Percentiles rank a stretch among this genome's conserved stretches.
Conservation (phyloP, 1,140 invertebrate genomes). For the Zaprionus davidi region DNA sequence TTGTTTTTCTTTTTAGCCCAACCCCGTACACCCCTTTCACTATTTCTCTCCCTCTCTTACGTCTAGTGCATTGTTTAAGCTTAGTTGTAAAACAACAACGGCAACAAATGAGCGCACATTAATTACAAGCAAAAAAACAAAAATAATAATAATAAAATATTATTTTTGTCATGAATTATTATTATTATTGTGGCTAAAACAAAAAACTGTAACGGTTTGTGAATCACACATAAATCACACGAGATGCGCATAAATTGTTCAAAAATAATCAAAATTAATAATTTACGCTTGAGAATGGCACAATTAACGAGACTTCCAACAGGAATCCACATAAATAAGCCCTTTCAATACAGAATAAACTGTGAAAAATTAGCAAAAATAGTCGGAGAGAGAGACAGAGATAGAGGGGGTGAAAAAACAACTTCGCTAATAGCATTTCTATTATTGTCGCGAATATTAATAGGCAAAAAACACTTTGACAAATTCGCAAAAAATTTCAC, state of each 20-base stretch:
- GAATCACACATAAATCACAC: slow-evolving; percentile 63
- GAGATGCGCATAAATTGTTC: slow-evolving; percentile 50
- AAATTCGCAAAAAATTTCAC: slow-evolving; percentile 61
- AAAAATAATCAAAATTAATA: slow-evolving; percentile 57
- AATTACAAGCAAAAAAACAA: slow-evolving; percentile 62
- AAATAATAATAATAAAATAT: slow-evolving; percentile 36
- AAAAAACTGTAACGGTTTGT: slow-evolving; percentile 75
- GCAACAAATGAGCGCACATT: slow-evolving; percentile 71
- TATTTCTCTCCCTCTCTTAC: slow-evolving; percentile 9
- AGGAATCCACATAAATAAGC: slow-evolving; percentile 42
- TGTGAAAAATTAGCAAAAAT: slow-evolving; percentile 27
- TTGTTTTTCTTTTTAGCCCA: slow-evolving; percentile 7
- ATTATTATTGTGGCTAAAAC: slow-evolving; percentile 54
- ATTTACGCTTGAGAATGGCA: slow-evolving; percentile 54
- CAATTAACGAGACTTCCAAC: slow-evolving; percentile 53
- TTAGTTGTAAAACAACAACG: slow-evolving; percentile 59
- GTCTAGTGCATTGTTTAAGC: slow-evolving; percentile 48
- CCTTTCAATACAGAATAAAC: slow-evolving; percentile 19
- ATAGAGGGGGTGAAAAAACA: slow-evolving; percentile 18
- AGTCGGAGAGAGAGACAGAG: not conserved
- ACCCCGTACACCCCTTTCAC: not conserved
- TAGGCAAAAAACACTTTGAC: slow-evolving; percentile 55
- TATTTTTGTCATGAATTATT: slow-evolving; percentile 37
- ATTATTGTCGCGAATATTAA: slow-evolving; percentile 23
- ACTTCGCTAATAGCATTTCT: slow-evolving; percentile 40